These are phyloP conservation scores for Psococerastis gibbosa DNA, from an alignment of 2,888 invertebrate genomes.

Conservation along the genomic window DNA sequence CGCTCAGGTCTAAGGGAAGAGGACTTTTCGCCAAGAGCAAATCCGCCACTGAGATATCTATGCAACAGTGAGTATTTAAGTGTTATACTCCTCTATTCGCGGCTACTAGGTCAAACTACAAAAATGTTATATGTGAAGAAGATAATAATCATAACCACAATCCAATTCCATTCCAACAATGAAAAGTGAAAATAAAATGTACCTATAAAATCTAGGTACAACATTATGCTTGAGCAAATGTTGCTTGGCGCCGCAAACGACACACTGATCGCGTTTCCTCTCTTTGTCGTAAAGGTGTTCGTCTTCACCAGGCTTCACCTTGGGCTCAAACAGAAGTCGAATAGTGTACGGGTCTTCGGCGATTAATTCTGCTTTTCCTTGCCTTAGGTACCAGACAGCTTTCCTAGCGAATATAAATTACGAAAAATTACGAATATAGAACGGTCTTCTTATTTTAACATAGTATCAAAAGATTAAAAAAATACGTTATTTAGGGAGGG, in stretches of 20 bases:
- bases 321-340: conserved; percentile 55
- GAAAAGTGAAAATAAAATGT: not conserved
- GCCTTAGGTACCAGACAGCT: conserved; percentile 26
- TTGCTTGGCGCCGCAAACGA: conserved; percentile 51
- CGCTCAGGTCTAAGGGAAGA: too few species aligned
- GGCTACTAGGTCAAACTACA: too few species aligned
- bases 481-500: too few species aligned
- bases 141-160: not conserved
- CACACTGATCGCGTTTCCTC: conserved; percentile 54
- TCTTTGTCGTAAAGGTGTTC: conserved; percentile 53
- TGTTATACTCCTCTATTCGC: too few species aligned
- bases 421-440: too few species aligned
- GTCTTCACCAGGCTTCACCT: conserved; percentile 47
- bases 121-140: not conserved
- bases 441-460: too few species aligned
- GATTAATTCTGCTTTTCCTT: conserved; percentile 27
- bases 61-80: too few species aligned
- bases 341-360: conserved; percentile 40
- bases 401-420: conserved; percentile 1
- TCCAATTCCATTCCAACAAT: conserved; percentile 44
- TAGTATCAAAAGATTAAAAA: too few species aligned
- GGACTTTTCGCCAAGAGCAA: too few species aligned
- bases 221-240: conserved; percentile 57
- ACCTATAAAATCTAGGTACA: conserved; percentile 62
- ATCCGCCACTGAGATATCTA: too few species aligned